These are phyloP conservation scores for Cygnus atratus DNA, from an alignment of 2,113 vertebrate genomes.

Conservation along the genomic window DNA sequence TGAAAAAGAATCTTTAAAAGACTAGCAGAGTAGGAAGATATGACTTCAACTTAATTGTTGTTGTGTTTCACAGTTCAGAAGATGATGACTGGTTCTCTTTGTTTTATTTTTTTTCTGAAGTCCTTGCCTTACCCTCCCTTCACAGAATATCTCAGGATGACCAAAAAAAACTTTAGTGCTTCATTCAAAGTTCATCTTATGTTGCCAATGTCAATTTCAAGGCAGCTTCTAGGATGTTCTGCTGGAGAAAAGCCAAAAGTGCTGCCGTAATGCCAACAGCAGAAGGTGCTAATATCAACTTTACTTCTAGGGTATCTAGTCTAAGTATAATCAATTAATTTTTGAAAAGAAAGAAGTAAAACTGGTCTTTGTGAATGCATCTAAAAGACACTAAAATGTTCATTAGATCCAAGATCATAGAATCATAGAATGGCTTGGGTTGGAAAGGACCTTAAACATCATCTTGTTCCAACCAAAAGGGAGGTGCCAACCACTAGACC, in stretches of 20 bases:
- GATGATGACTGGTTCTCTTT: not conserved
- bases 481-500: no score
- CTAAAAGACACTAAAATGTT: not conserved
- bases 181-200: not conserved
- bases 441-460: no score
- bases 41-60: no score
- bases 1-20: not conserved
- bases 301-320: not conserved
- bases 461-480: no score
- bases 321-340: not conserved
- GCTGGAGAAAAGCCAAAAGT: not conserved
- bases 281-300: not conserved
- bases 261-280: not conserved
- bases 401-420: not conserved
- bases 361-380: not conserved
- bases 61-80: not conserved
- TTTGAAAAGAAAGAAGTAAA: not conserved
- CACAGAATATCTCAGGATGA: not conserved
- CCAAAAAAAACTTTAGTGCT: not conserved
- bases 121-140: accelerated
- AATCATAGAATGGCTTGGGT: no score
- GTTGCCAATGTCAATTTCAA: accelerated
- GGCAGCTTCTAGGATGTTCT: not conserved
- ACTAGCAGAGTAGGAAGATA: not conserved
- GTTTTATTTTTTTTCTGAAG: not conserved